These are phyloP conservation scores for Patiria miniata DNA, from an alignment of 35 echinoderm and acorn worm species.

Conservation along the genomic window DNA sequence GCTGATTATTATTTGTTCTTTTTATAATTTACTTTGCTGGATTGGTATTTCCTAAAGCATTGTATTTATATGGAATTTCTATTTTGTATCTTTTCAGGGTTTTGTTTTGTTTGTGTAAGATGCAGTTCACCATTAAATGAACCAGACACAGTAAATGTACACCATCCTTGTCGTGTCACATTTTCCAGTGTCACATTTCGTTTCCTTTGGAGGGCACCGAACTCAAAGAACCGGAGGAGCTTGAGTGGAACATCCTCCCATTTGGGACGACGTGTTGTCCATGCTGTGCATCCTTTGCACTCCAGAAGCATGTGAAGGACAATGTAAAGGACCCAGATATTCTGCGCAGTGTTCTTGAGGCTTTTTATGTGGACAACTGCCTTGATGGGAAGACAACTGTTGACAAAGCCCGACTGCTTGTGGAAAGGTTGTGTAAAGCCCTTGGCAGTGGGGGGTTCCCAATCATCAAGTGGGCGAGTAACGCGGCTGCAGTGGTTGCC, in stretches of 20 bases:
- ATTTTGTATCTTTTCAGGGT: too few species aligned
- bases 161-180: too few species aligned
- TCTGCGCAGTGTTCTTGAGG: neutral
- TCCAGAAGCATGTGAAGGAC: slow-evolving; percentile 33
- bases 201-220: slow-evolving; percentile 48
- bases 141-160: too few species aligned
- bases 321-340: neutral
- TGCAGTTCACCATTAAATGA: too few species aligned
- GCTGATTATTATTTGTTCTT: too few species aligned
- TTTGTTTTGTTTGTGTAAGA: too few species aligned
- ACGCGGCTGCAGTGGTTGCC: neutral
- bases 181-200: too few species aligned
- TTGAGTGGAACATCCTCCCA: too few species aligned
- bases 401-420: neutral
- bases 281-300: slow-evolving; percentile 46
- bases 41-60: too few species aligned
- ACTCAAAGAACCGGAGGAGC: slow-evolving; percentile 17
- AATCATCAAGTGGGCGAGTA: neutral
- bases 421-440: neutral
- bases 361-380: neutral
- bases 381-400: neutral
- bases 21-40: too few species aligned
- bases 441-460: neutral
- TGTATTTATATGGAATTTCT: too few species aligned
- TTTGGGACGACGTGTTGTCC: slow-evolving; percentile 55